phyloP scores from a whole-genome alignment of 2,797 vertebrate species.

The Phalanger gymnotis region DNA sequence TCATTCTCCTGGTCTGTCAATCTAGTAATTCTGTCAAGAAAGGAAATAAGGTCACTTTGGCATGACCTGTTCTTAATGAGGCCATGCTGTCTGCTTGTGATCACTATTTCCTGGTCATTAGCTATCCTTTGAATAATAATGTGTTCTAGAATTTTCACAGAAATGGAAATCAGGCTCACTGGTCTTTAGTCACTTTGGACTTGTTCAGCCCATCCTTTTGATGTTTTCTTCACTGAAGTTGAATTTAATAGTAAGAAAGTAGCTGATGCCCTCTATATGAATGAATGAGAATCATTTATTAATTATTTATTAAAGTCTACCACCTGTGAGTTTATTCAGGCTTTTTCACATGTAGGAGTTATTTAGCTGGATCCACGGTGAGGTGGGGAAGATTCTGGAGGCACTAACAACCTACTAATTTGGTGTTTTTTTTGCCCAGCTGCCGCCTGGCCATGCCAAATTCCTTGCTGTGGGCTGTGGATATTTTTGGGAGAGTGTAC shows the following conservation, averaged over 20 bases:
- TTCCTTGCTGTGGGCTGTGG: constrained; percentile 94
- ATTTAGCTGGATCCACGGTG: not conserved
- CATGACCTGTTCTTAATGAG: not conserved
- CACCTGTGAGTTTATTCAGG: not conserved
- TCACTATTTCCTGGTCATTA: not conserved
- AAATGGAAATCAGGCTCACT: not conserved
- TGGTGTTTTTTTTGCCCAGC: constrained; percentile 55
- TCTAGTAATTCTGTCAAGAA: not conserved
- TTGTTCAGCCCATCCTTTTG: not conserved
- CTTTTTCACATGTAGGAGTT: not conserved
- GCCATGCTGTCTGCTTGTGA: not conserved
- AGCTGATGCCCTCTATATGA: not conserved
- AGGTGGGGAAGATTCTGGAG: not conserved
- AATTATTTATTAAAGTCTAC: not conserved
- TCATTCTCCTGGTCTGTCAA: not conserved
- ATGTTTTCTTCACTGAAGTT: not conserved
- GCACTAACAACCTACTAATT: not conserved
- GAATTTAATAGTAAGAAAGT: not conserved
- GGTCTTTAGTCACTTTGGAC: not conserved
- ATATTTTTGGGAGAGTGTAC: constrained; percentile 94
- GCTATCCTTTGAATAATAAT: not conserved
- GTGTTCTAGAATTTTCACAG: not conserved
- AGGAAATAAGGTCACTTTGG: not conserved
- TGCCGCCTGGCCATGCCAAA: constrained; percentile 85
- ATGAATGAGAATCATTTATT: not conserved